Base-by-base conservation (phyloP, 2,797 vertebrate genomes). In the Pseudocheirus occidentalis region DNA sequence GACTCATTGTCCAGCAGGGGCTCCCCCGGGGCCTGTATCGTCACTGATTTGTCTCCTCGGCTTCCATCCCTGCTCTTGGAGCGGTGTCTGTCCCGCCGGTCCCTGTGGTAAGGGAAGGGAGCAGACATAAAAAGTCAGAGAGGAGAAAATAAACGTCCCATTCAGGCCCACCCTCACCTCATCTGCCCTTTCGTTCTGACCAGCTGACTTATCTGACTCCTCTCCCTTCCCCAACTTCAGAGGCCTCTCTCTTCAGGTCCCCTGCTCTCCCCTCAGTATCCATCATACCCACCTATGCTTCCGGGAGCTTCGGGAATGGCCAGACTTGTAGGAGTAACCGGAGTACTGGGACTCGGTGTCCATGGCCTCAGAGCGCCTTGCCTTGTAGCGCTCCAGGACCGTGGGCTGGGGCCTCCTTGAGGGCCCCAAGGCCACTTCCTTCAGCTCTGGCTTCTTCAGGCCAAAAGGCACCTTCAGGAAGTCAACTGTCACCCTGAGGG, bases 401-500 rank as follows among this genome's bases (percentile, higher is more conserved):
- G 95, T 97, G 94, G 98, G 0, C 95, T 95, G 98, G 98, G 98
- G 28, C 95, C 98, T 98, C 94, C 98, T 98, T 56, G 99, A 98
- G 96, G 96, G 97, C 91, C 97, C 97, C 97, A 97, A 94, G 21
- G 98, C 98, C 95, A 99, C 99, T 99, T 99, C 99, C 99, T 99
- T 99, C 98, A 99, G 98, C 92, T 98, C 98, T 1, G 98, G 98
- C 97, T 99, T 99, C 98, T 97, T 98, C 95, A 99, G 99, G 97
- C 99, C 98, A 97, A 99, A 98, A 55, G 99, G 99, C 98, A 99
- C 99, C 99, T 99, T 99, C 98, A 99, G 98, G 98, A 99, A 99
- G 98, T 99, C 99, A 98, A 99, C 99, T 13, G 99, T 99, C 97
- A 99, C 99, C 99, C 99, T 99, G 99, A 99, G 99, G 99, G 99